Evolutionary conservation across 2,797 vertebrate species (phyloP).

Genomic region (Takifugu rubripes): DNA sequence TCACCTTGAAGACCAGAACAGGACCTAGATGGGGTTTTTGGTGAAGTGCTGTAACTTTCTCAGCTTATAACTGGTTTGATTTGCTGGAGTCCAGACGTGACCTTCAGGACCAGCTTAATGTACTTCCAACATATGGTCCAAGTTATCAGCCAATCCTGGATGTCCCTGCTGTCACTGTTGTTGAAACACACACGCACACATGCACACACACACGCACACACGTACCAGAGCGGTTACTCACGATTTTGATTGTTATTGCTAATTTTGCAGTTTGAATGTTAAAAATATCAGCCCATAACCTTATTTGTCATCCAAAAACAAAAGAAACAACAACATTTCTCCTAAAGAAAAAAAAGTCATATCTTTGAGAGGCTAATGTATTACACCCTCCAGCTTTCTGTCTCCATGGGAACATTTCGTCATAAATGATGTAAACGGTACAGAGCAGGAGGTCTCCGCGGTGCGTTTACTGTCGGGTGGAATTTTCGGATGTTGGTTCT

Average conservation of each 20-base stretch:
- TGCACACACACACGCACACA: neutral
- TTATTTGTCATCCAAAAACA: neutral
- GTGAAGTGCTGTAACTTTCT: too few relatives aligned
- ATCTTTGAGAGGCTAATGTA: too few relatives aligned
- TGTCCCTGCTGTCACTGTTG: neutral
- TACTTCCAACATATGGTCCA: constrained; percentile 4
- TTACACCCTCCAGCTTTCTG: neutral
- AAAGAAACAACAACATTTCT: too few relatives aligned
- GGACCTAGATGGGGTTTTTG: too few relatives aligned
- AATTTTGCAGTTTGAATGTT: too few relatives aligned
- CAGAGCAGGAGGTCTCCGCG: neutral
- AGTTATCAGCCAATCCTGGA: neutral
- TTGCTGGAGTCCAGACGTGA: neutral
- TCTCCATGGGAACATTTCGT: neutral
- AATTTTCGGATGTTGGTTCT: too few relatives aligned
- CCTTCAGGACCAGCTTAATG: constrained; percentile 5
- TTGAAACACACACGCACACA: neutral
- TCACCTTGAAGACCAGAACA: too few relatives aligned
- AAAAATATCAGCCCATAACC: neutral
- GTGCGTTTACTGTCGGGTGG: too few relatives aligned
- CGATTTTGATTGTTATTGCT: too few relatives aligned
- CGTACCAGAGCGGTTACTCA: neutral
- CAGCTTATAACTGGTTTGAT: too few relatives aligned
- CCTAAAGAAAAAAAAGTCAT: too few relatives aligned
- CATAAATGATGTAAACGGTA: neutral